phyloP scores from a whole-genome alignment of 1,140 invertebrate species.

The Leucophenga varia region DNA sequence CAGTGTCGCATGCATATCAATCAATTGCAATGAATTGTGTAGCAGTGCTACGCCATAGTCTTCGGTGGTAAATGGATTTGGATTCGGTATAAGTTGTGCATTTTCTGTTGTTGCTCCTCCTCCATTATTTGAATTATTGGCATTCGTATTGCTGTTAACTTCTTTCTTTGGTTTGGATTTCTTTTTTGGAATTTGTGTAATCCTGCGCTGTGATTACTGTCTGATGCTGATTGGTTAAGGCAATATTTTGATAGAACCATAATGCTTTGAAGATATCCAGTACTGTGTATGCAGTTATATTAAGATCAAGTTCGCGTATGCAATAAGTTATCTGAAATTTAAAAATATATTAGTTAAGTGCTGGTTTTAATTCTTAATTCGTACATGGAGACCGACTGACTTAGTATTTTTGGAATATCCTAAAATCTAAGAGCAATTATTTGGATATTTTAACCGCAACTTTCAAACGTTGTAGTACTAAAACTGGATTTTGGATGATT shows the following conservation, averaged over 20 bases:
- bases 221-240: slow-evolving; percentile 45
- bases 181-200: slow-evolving; percentile 28
- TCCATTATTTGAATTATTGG: slow-evolving; percentile 1
- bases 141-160: slow-evolving; percentile 10
- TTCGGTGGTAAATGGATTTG: slow-evolving; percentile 53
- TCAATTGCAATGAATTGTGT: slow-evolving; percentile 49
- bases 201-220: slow-evolving; percentile 46
- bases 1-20: slow-evolving; percentile 51
- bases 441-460: no score
- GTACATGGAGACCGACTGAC: no score
- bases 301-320: slow-evolving; percentile 52
- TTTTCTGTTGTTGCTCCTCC: background rate
- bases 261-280: slow-evolving; percentile 49
- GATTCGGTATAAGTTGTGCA: slow-evolving; percentile 37
- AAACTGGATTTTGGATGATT: no score
- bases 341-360: no score
- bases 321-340: slow-evolving; percentile 53
- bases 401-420: no score
- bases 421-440: no score
- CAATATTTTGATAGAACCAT: slow-evolving; percentile 50
- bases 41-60: slow-evolving; percentile 48
- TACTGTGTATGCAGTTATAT: slow-evolving; percentile 44
- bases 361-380: no score
- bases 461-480: no score
- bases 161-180: slow-evolving; percentile 36